Conservation (phyloP, 2,888 invertebrate genomes). For the Caenorhabditis becei region DNA sequence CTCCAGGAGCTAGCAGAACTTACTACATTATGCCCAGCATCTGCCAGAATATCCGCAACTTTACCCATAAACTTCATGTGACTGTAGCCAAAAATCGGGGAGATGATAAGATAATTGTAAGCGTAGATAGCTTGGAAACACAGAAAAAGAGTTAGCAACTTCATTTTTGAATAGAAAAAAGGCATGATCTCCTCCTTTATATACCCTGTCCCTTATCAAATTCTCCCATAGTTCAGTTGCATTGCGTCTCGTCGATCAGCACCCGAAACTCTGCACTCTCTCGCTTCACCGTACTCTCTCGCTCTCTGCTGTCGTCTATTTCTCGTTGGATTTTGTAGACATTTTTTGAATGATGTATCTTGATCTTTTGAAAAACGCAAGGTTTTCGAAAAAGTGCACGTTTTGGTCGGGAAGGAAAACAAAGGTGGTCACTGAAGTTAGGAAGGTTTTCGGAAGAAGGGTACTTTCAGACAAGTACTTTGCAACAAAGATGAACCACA, state of each 20-base stretch:
- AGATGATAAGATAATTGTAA: conserved; percentile 60
- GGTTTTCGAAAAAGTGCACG: not conserved
- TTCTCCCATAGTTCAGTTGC: conserved; percentile 32
- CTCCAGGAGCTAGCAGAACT: not conserved
- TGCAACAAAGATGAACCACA: too few relatives aligned
- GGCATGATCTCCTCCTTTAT: conserved; percentile 1
- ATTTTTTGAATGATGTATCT: not conserved
- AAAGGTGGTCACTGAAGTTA: too few relatives aligned
- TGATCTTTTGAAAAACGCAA: not conserved
- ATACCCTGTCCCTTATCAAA: conserved; percentile 3
- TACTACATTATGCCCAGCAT: conserved; percentile 67
- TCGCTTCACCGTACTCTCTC: not conserved
- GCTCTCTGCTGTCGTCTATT: conserved; percentile 6
- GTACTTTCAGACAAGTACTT: too few relatives aligned
- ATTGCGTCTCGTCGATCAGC: conserved; percentile 31
- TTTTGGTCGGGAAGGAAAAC: too few relatives aligned
- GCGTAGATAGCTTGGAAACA: not conserved
- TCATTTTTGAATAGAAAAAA: conserved; percentile 8
- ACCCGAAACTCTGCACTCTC: conserved; percentile 16
- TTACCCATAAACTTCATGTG: conserved; percentile 63
- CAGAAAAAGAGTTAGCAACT: not conserved
- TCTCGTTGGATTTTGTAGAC: conserved; percentile 13
- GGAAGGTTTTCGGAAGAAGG: too few relatives aligned
- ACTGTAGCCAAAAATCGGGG: conserved; percentile 57
- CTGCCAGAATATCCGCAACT: conserved; percentile 59